Evolutionary conservation across 1,140 invertebrate genomes (phyloP).

Genomic region (Trichogramma pretiosum): DNA sequence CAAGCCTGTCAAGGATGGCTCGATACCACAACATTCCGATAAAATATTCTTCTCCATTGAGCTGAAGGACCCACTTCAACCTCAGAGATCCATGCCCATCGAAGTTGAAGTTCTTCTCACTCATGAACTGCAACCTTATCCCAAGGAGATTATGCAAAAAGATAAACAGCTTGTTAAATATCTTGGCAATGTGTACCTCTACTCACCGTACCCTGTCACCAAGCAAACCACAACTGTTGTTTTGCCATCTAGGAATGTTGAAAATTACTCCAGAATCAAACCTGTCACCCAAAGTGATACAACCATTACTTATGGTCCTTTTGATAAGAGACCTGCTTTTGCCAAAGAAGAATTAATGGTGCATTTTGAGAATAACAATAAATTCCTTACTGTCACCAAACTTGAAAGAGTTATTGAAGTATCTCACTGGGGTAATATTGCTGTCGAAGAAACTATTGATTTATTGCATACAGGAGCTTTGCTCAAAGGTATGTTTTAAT

Average conservation of each 20-base stretch:
- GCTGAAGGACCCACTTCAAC: slow-evolving; percentile 52
- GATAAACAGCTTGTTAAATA: slow-evolving; percentile 90
- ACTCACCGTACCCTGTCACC: slow-evolving; percentile 67
- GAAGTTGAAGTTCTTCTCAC: slow-evolving; percentile 70
- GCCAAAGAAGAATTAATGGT: slow-evolving; percentile 59
- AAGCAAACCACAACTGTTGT: slow-evolving; percentile 75
- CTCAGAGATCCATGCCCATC: slow-evolving; percentile 52
- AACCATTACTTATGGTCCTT: slow-evolving; percentile 79
- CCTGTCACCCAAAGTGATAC: slow-evolving; percentile 72
- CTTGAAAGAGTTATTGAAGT: slow-evolving; percentile 87
- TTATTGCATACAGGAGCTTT: slow-evolving; percentile 85
- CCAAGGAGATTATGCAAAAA: slow-evolving; percentile 77
- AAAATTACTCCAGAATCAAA: slow-evolving; percentile 80
- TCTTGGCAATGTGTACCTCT: slow-evolving; percentile 75
- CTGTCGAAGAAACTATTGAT: slow-evolving; percentile 90
- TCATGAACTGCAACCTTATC: slow-evolving; percentile 72
- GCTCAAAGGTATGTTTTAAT: slow-evolving; percentile 88
- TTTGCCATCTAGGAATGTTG: slow-evolving; percentile 69
- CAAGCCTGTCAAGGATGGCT: slow-evolving; percentile 46
- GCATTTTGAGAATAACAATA: slow-evolving; percentile 95
- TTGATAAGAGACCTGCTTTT: slow-evolving; percentile 60
- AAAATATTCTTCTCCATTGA: slow-evolving; percentile 53
- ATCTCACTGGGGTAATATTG: slow-evolving; percentile 99
- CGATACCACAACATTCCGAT: slow-evolving; percentile 33
- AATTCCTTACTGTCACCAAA: slow-evolving; percentile 83